These are phyloP conservation scores for Oscheius onirici DNA, from an alignment of 2,888 invertebrate genomes.

Conservation along the genomic window DNA sequence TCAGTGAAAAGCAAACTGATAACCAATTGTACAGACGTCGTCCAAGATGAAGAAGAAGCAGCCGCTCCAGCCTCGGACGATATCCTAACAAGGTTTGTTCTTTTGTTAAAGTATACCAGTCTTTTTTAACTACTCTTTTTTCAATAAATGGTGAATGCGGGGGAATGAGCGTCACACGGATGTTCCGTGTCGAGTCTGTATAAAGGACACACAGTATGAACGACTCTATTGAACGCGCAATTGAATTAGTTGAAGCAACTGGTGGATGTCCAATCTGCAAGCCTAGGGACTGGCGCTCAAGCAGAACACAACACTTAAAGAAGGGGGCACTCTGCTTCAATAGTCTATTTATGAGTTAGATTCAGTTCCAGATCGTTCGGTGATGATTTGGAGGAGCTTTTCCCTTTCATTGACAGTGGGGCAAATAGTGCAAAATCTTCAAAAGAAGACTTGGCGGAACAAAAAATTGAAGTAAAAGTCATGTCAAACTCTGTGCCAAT, in stretches of 20 bases:
- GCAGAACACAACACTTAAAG: slow-evolving; percentile 4
- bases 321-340: not conserved
- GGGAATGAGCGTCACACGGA: slow-evolving; percentile 1
- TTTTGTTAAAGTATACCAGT: not conserved
- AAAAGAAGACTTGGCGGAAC: slow-evolving; percentile 38
- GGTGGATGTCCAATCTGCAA: slow-evolving; percentile 29
- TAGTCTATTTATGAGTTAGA: not conserved
- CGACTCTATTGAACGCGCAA: slow-evolving; percentile 28
- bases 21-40: slow-evolving; percentile 2
- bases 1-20: not conserved
- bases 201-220: slow-evolving; percentile 31
- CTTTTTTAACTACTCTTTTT: not conserved
- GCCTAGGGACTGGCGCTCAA: slow-evolving; percentile 5
- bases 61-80: slow-evolving; percentile 2
- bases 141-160: not conserved
- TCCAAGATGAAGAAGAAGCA: not conserved
- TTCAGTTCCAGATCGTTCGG: slow-evolving; percentile 62
- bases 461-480: slow-evolving; percentile 17
- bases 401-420: slow-evolving; percentile 67
- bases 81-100: slow-evolving; percentile 8
- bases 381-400: slow-evolving; percentile 62
- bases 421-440: slow-evolving; percentile 43
- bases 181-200: slow-evolving; percentile 22
- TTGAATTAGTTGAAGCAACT: slow-evolving; percentile 33
- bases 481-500: slow-evolving; percentile 15